phyloP scores from a whole-genome alignment of 2,113 vertebrate genomes.

The Atherinomorus stipes region DNA sequence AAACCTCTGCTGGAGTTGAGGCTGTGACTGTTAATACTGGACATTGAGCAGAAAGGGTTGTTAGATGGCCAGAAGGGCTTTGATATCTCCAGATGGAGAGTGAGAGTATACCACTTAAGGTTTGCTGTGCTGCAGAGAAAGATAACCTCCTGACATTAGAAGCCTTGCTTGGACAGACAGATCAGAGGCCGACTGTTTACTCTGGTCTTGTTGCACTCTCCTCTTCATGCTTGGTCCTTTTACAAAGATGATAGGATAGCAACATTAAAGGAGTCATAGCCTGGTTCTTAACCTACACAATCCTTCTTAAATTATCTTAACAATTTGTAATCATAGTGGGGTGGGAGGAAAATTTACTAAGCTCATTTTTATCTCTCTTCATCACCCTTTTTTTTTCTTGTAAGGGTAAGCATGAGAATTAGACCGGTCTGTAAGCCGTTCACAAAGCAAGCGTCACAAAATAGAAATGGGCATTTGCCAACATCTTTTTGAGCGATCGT shows the following conservation, averaged over 20 bases:
- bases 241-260: background rate
- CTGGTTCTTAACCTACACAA: background rate
- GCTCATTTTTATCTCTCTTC: too few relatives aligned
- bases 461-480: too few relatives aligned
- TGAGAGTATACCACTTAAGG: background rate
- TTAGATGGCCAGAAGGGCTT: background rate
- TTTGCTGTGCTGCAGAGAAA: background rate
- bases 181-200: background rate
- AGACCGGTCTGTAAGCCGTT: too few relatives aligned
- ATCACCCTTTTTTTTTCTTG: too few relatives aligned
- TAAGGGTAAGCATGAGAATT: too few relatives aligned
- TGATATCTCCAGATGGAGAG: constrained; percentile 1
- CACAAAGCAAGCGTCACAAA: too few relatives aligned
- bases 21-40: background rate
- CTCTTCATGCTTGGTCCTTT: background rate
- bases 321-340: too few relatives aligned
- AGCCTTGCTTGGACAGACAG: too few relatives aligned
- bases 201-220: background rate
- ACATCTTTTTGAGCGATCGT: too few relatives aligned
- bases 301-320: too few relatives aligned
- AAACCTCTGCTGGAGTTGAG: background rate
- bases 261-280: background rate
- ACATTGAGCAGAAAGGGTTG: constrained; percentile 16
- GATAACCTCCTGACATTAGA: too few relatives aligned
- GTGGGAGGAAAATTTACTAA: too few relatives aligned